These are phyloP conservation scores for Chymomyza amoena DNA, from an alignment of 2,888 invertebrate genomes.

Conservation along the genomic window DNA sequence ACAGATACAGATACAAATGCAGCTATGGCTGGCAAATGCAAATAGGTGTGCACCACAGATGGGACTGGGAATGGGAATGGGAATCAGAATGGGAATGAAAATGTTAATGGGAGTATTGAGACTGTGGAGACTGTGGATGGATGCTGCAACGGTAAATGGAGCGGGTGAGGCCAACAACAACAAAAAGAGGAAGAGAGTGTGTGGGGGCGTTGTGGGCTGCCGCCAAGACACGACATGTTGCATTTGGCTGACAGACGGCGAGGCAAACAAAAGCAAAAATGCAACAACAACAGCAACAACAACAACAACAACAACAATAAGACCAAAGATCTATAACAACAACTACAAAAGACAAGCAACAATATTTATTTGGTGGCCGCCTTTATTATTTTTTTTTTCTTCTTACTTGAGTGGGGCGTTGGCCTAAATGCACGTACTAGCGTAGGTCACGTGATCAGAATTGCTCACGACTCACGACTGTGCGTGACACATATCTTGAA, in stretches of 20 bases:
- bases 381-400: not conserved
- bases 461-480: not conserved
- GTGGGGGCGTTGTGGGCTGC: not conserved
- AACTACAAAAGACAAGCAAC: not conserved
- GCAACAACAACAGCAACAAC: not conserved
- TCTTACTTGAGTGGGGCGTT: not conserved
- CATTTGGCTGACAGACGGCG: not conserved
- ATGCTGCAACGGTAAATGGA: not conserved
- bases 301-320: too few relatives aligned
- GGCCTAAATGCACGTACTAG: not conserved
- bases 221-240: not conserved
- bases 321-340: not conserved
- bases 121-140: not conserved
- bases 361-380: not conserved
- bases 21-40: not conserved
- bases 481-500: not conserved
- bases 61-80: not conserved
- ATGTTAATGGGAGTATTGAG: not conserved
- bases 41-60: not conserved
- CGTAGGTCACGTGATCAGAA: not conserved
- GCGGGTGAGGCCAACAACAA: not conserved
- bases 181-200: not conserved
- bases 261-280: not conserved
- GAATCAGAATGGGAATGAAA: not conserved
- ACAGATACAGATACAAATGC: conserved; percentile 1